These are phyloP conservation scores for Trichomycterus rosablanca DNA, from an alignment of 2,113 vertebrate genomes.

Conservation along the genomic window DNA sequence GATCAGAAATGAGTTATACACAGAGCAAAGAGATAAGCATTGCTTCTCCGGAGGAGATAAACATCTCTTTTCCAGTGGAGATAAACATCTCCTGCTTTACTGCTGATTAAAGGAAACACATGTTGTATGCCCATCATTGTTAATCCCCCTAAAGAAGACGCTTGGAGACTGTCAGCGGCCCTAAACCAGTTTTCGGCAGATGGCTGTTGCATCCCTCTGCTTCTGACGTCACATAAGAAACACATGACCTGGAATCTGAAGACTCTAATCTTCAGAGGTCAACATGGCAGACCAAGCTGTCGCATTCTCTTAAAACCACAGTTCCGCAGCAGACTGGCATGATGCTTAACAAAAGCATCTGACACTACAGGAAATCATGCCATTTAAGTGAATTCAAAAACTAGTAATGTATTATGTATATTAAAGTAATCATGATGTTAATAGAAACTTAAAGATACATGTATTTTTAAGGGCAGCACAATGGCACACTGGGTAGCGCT, in stretches of 20 bases:
- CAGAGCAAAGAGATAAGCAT: conserved; percentile 34
- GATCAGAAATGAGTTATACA: too few relatives aligned
- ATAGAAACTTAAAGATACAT: too few relatives aligned
- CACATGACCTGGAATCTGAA: conserved; percentile 48
- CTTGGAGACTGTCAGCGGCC: conserved; percentile 47
- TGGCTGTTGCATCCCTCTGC: conserved; percentile 52
- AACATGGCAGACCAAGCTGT: conserved; percentile 35
- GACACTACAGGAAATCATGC: background rate
- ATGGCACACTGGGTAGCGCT: too few relatives aligned
- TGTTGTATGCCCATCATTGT: conserved; percentile 32
- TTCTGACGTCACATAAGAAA: conserved; percentile 52
- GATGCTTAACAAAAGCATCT: background rate
- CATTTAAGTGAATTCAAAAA: too few relatives aligned
- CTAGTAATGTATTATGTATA: too few relatives aligned
- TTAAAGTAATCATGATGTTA: too few relatives aligned
- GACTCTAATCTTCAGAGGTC: conserved; percentile 39
- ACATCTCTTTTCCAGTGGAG: too few relatives aligned
- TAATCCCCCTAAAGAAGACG: conserved; percentile 56
- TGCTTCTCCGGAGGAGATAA: too few relatives aligned
- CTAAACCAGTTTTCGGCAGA: conserved; percentile 61
- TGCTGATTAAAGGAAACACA: conserved; percentile 26
- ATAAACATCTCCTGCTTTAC: conserved; percentile 39
- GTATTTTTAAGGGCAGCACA: too few relatives aligned
- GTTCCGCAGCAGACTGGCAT: background rate
- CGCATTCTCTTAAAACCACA: conserved; percentile 14